Percentiles rank a stretch among this genome's conserved stretches.
phyloP scores from a whole-genome alignment of 23 tunicate genomes.

The Halocynthia aurantium region DNA sequence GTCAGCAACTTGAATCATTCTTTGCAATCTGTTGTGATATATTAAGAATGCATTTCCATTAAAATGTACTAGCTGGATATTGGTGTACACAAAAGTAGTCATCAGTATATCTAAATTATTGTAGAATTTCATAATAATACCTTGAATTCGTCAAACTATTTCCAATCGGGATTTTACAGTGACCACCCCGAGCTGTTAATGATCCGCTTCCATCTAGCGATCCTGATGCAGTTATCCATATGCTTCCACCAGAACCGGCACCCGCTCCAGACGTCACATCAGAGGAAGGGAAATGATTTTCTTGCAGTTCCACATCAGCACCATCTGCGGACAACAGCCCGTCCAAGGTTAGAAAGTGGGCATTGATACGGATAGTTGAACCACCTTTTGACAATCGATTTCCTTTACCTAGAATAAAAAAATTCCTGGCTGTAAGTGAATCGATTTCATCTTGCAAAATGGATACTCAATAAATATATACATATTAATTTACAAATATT shows the following conservation, averaged over 20 bases:
- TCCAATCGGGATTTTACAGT: slow-evolving; percentile 3
- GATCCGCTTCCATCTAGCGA: slow-evolving; percentile 18
- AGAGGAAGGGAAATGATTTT: neutral
- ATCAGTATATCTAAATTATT: too few relatives aligned
- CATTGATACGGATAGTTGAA: slow-evolving; percentile 18
- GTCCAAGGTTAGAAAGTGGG: slow-evolving; percentile 8
- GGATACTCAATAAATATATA: too few relatives aligned
- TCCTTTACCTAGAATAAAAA: neutral
- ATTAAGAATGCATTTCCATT: too few relatives aligned
- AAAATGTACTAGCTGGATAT: too few relatives aligned
- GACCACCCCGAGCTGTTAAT: slow-evolving; percentile 19
- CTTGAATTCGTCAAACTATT: too few relatives aligned
- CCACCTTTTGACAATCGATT: neutral
- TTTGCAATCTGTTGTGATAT: neutral
- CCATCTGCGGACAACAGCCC: slow-evolving; percentile 18
- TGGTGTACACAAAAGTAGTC: too few relatives aligned
- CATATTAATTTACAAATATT: too few relatives aligned
- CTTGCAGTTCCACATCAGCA: slow-evolving; percentile 4
- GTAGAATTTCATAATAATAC: too few relatives aligned
- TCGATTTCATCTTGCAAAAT: too few relatives aligned
- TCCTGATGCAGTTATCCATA: slow-evolving; percentile 22
- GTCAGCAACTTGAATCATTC: slow-evolving; percentile 14
- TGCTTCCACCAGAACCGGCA: slow-evolving; percentile 29
- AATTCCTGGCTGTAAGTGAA: too few relatives aligned
- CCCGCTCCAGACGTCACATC: slow-evolving; percentile 15